Percentiles rank a stretch among this genome's conserved stretches.
Evolutionary conservation across 2,888 invertebrate species (phyloP).

Genomic region (Cryptocephalus moraei): DNA sequence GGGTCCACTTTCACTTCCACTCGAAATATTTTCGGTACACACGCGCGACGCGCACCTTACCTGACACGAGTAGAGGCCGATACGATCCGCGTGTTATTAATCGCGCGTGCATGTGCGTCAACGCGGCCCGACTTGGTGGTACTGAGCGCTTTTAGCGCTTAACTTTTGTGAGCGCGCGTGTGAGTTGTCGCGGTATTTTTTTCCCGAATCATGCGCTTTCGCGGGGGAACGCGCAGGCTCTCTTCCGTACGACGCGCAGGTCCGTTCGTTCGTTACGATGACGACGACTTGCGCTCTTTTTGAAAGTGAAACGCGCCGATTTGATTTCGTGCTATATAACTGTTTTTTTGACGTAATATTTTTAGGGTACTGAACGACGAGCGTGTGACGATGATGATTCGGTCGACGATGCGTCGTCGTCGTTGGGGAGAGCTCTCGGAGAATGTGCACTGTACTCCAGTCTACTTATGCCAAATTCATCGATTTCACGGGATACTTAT

Average conservation of each 20-base stretch:
- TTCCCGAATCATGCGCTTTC: conserved; percentile 31
- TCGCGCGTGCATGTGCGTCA: conserved; percentile 38
- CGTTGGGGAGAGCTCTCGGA: too few relatives aligned
- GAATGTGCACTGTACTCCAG: too few relatives aligned
- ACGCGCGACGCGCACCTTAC: neutral
- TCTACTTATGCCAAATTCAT: too few relatives aligned
- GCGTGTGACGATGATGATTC: neutral
- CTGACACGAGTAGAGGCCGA: too few relatives aligned
- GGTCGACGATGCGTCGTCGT: too few relatives aligned
- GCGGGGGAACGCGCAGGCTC: conserved; percentile 25
- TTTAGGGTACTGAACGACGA: conserved; percentile 15
- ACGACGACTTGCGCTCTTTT: conserved; percentile 17
- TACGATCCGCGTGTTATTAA: neutral
- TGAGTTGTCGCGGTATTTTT: conserved; percentile 28
- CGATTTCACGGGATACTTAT: too few relatives aligned
- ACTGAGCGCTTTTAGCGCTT: conserved; percentile 31
- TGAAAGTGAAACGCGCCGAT: conserved; percentile 38
- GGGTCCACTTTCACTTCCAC: conserved; percentile 14
- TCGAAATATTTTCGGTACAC: conserved; percentile 1
- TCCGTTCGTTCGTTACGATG: conserved; percentile 1
- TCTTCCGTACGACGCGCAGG: conserved; percentile 19
- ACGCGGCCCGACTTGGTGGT: conserved; percentile 36
- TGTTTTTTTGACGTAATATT: conserved; percentile 33
- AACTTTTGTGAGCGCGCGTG: conserved; percentile 33
- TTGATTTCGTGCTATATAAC: conserved; percentile 32